These are phyloP conservation scores for Patiria pectinifera DNA, from an alignment of 53 echinoderm and acorn worm genomes.

Conservation along the genomic window DNA sequence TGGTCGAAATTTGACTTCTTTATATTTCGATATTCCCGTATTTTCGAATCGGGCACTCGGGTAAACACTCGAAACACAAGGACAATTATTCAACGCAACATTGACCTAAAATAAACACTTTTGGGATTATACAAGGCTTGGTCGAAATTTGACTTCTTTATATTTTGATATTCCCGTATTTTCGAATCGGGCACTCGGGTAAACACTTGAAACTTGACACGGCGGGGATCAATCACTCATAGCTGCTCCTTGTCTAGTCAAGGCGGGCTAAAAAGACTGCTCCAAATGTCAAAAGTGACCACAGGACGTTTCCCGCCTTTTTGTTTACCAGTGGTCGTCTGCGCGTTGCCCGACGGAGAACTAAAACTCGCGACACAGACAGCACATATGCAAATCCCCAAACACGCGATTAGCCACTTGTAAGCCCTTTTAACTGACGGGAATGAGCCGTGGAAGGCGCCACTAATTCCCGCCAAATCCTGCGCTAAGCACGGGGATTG, in stretches of 20 bases:
- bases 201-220: constrained; percentile 7
- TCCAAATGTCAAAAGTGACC: neutral
- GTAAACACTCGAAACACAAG: neutral
- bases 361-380: neutral
- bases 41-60: neutral
- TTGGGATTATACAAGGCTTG: neutral
- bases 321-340: neutral
- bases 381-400: constrained; percentile 4
- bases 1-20: neutral
- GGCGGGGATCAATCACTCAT: neutral
- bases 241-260: neutral
- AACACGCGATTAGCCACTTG: constrained; percentile 38
- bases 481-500: neutral
- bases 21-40: neutral
- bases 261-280: neutral
- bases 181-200: neutral
- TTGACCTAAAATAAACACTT: too few relatives aligned
- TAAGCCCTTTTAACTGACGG: constrained; percentile 9
- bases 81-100: too few relatives aligned
- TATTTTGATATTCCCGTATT: neutral
- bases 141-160: neutral
- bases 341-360: neutral
- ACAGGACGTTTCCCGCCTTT: neutral
- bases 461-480: constrained; percentile 34
- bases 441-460: constrained; percentile 9